These are phyloP conservation scores for Nezara viridula DNA, from an alignment of 2,888 invertebrate genomes.

Conservation along the genomic window DNA sequence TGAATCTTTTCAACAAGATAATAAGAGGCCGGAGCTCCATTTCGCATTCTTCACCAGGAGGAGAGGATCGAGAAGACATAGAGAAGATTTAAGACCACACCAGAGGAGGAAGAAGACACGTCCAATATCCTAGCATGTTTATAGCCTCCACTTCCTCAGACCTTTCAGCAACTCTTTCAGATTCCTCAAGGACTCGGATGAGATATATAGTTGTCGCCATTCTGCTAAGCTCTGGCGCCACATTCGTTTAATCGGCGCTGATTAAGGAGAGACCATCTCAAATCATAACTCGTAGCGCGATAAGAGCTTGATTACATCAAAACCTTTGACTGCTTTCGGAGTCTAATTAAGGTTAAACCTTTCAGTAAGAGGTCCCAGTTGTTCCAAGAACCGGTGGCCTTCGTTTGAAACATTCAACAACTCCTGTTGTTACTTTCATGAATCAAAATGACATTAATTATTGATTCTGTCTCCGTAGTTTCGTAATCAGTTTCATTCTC, in stretches of 20 bases:
- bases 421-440: background rate
- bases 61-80: background rate
- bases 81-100: slow-evolving; percentile 38
- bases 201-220: background rate
- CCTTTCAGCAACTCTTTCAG: background rate
- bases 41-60: slow-evolving; percentile 37
- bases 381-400: background rate
- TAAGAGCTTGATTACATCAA: background rate
- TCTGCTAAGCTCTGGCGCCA: slow-evolving; percentile 12
- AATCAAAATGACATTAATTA: background rate
- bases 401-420: background rate
- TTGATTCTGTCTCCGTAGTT: background rate
- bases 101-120: background rate
- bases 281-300: background rate
- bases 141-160: background rate
- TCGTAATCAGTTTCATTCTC: background rate
- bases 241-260: background rate
- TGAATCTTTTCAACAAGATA: background rate
- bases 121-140: slow-evolving; percentile 19
- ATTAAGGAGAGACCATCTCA: background rate
- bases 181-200: slow-evolving; percentile 5
- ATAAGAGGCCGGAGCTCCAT: background rate
- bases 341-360: slow-evolving; percentile 13
- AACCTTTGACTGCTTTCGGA: background rate
- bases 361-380: background rate